phyloP scores from a whole-genome alignment of 2,797 vertebrate genomes.

The Kryptolebias ocellatus region DNA sequence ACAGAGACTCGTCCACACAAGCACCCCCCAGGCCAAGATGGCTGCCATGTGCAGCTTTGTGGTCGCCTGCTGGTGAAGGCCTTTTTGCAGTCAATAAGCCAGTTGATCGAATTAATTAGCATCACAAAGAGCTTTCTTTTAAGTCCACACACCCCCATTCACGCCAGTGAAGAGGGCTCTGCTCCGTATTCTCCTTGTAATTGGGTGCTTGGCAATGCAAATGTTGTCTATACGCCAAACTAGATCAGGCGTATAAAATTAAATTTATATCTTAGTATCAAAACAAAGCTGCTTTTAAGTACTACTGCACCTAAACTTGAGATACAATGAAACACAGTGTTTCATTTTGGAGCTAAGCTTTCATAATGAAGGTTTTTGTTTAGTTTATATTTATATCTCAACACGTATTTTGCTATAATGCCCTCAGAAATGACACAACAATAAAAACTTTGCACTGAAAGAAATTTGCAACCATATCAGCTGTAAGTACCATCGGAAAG shows the following conservation, averaged over 20 bases:
- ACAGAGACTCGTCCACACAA: conserved; percentile 38
- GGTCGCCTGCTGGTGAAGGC: conserved; percentile 59
- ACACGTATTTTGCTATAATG: neutral
- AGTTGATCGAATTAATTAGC: conserved; percentile 74
- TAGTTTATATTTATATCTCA: neutral
- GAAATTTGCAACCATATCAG: conserved; percentile 6
- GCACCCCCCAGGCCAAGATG: conserved; percentile 54
- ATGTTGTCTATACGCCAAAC: conserved; percentile 42
- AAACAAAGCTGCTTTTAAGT: conserved; percentile 19
- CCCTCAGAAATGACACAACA: neutral
- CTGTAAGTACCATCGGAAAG: conserved; percentile 10
- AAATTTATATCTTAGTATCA: conserved; percentile 20
- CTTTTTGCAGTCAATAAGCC: conserved; percentile 75
- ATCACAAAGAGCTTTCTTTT: conserved; percentile 72
- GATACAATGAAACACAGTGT: conserved; percentile 2
- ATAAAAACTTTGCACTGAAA: conserved; percentile 14
- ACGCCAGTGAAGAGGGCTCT: conserved; percentile 43
- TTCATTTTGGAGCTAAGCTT: neutral
- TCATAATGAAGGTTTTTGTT: neutral
- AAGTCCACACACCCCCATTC: conserved; percentile 47
- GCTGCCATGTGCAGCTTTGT: conserved; percentile 61
- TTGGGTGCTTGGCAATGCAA: conserved; percentile 65
- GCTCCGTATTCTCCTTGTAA: conserved; percentile 61
- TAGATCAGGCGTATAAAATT: conserved; percentile 26
- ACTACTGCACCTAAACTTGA: neutral